Conservation (phyloP, 1,140 invertebrate genomes). For the Atta texana region DNA sequence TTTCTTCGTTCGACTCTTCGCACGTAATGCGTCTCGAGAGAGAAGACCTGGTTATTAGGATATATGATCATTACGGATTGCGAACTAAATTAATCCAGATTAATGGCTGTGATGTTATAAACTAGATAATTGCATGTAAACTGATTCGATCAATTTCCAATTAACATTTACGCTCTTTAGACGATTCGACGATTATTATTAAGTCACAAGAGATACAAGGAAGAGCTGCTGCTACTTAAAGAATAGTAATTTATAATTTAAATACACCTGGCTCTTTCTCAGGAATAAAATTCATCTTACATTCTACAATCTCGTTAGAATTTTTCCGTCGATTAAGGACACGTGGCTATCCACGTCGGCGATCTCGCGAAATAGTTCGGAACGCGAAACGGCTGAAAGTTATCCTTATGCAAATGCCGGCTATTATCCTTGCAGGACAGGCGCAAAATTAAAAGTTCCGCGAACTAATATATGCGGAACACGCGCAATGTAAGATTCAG, state of each 20-base stretch:
- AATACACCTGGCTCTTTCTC: not conserved
- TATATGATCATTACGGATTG: not conserved
- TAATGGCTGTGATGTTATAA: constrained; percentile 4
- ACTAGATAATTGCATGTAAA: constrained; percentile 7
- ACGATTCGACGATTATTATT: not conserved
- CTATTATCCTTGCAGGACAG: constrained; percentile 52
- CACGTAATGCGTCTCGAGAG: not conserved
- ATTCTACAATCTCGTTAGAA: not conserved
- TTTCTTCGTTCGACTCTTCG: constrained; percentile 8
- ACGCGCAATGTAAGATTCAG: constrained; percentile 57
- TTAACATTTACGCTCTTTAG: not conserved
- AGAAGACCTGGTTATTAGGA: not conserved
- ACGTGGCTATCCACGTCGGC: constrained; percentile 14
- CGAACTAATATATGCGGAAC: constrained; percentile 50
- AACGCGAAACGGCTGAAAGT: constrained; percentile 40
- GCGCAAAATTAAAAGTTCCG: constrained; percentile 60
- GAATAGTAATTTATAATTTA: not conserved
- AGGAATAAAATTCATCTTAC: not conserved
- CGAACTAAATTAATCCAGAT: constrained; percentile 20
- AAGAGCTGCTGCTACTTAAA: not conserved
- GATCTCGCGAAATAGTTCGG: constrained; percentile 39
- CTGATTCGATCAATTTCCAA: not conserved
- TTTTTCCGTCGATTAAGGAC: constrained; percentile 50
- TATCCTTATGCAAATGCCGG: constrained; percentile 58
- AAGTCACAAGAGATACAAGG: not conserved